Conservation (phyloP, 2,797 vertebrate species). For the Capromys pilorides region DNA sequence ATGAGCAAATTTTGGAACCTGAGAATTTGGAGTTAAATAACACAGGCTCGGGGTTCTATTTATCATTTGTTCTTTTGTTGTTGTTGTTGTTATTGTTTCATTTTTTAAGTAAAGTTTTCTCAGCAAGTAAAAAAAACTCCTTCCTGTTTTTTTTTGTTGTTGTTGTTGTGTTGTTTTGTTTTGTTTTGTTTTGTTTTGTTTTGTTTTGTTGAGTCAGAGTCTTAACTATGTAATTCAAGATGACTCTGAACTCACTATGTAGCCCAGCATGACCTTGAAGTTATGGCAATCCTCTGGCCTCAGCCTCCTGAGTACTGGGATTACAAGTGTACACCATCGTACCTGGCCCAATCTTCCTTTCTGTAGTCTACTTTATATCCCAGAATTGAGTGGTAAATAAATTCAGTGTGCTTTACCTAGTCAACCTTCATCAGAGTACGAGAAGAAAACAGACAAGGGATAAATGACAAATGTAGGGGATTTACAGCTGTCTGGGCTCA, state of each 20-base stretch:
- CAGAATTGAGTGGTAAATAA: constrained; percentile 21
- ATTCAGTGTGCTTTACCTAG: background rate
- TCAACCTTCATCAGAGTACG: background rate
- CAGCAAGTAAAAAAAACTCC: background rate
- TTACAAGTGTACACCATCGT: too few relatives aligned
- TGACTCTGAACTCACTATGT: too few relatives aligned
- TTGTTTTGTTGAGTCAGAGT: background rate
- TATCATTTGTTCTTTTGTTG: background rate
- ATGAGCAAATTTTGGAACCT: background rate
- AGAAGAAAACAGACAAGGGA: background rate
- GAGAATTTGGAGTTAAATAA: background rate
- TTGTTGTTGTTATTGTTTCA: too few relatives aligned
- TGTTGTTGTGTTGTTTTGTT: too few relatives aligned
- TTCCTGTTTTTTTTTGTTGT: too few relatives aligned
- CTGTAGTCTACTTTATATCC: background rate
- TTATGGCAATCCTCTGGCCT: too few relatives aligned
- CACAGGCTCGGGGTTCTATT: background rate
- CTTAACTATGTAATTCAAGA: too few relatives aligned
- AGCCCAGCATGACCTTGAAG: too few relatives aligned
- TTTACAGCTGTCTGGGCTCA: background rate
- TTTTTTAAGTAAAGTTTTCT: background rate
- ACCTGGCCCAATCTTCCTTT: background rate
- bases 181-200: background rate
- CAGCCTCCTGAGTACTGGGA: too few relatives aligned
- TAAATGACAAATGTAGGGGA: background rate